phyloP scores from a whole-genome alignment of 2,113 vertebrate species.

The Phocoena sinus region DNA sequence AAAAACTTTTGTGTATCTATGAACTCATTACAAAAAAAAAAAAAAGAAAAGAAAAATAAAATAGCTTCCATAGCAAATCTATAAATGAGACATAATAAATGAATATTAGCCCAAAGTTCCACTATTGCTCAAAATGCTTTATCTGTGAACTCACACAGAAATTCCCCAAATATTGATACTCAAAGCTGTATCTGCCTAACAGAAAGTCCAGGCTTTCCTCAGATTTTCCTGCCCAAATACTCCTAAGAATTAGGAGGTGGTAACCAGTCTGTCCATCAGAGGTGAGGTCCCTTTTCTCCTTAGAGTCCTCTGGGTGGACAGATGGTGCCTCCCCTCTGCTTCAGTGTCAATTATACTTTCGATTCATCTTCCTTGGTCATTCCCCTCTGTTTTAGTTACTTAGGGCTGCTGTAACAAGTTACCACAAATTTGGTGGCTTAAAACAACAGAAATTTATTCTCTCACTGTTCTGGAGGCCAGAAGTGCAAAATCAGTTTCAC shows the following conservation, averaged over 20 bases:
- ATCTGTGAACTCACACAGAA: not conserved
- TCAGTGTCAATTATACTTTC: not conserved
- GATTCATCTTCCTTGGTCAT: not conserved
- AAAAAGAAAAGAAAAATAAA: not conserved
- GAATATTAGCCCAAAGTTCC: not conserved
- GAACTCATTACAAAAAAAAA: not conserved
- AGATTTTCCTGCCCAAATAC: not conserved
- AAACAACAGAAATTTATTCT: not conserved
- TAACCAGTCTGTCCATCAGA: not conserved
- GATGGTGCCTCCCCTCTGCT: rapidly evolving
- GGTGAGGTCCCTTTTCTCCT: not conserved
- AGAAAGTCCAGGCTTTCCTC: not conserved
- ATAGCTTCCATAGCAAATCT: not conserved
- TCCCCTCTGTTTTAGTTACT: not conserved
- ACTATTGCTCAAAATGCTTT: not conserved
- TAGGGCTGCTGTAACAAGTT: not conserved
- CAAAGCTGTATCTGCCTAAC: not conserved
- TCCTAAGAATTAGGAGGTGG: not conserved
- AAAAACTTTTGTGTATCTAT: not conserved
- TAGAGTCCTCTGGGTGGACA: too few relatives aligned
- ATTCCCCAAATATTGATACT: not conserved
- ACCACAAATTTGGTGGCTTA: not conserved
- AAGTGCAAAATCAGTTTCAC: not conserved
- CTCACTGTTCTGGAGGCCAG: not conserved
- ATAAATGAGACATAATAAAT: not conserved